Evolutionary conservation across 2,113 vertebrate genomes (phyloP), one percentile per base, ranked within the genome.

Genomic region (Fregata magnificens): DNA sequence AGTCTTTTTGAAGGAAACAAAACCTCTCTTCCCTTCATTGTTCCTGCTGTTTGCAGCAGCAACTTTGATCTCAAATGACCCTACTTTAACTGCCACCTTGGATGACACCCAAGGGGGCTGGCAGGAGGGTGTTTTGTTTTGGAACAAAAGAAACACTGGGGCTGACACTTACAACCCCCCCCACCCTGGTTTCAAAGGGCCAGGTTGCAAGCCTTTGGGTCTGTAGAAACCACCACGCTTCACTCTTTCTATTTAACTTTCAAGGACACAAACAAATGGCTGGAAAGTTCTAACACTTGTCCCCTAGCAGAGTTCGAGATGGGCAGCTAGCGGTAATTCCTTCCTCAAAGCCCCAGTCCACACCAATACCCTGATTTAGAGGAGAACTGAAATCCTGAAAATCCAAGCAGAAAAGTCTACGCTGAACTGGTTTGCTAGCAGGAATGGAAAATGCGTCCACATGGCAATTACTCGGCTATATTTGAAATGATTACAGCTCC

Each of bases 61-160:
- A 29, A 81, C 94, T 97, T 93, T 96, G 86, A 95, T 95, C 96
- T 95, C 84, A n/a, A 50, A 95, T 82, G 96, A 94, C 78, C 94
- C 89, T 1, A 11, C 55, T 88, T 29, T 63, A 93, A 84, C 86
- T 84, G 92, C 86, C 94, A 92, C 95, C 90, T 62, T 78, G 72
- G 92, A 86, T 59, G 65, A 69, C 76, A 91, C 93, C 83, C 94
- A 84, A 74, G 24, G 72, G 63, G 84, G 50, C 42, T 65, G 91
- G 67, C 45, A 72, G 49, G 28, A 71, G 88, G 36, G 58, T 38
- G 82, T 52, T 44, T 73, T 25, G 82, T 31, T 83, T 7, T 26
- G 63, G 85, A 86, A 95, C 72, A 95, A 96, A 95, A 49, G 81
- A 11, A 83, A 95, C 56, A 2, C 26, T 12, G 36, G 53, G 85